These are phyloP conservation scores for Aleiodes alternator DNA, from an alignment of 2,888 invertebrate species.

Conservation along the genomic window DNA sequence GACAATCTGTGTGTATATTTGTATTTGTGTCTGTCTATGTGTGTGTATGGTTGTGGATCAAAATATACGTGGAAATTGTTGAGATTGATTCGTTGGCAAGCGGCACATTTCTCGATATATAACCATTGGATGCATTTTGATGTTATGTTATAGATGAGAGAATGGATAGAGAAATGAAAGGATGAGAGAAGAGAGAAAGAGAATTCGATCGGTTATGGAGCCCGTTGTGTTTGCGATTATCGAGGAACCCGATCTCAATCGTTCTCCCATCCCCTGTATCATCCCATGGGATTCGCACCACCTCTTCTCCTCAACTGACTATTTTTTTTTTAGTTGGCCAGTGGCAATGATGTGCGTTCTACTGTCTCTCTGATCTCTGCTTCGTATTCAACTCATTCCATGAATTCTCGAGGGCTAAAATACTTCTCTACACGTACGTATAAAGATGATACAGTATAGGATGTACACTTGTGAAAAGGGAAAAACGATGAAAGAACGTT, in stretches of 20 bases:
- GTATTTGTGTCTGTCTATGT: background rate
- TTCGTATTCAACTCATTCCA: constrained; percentile 24
- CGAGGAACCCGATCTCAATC: constrained; percentile 43
- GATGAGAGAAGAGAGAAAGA: constrained; percentile 27
- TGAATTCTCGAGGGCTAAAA: constrained; percentile 21
- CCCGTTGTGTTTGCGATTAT: constrained; percentile 41
- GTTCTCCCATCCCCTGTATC: constrained; percentile 34
- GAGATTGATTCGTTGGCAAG: constrained; percentile 42
- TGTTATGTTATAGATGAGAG: constrained; percentile 8
- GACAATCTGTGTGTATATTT: background rate
- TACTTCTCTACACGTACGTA: constrained; percentile 5
- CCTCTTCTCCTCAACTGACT: background rate
- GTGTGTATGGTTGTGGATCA: constrained; percentile 21
- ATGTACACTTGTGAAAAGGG: background rate
- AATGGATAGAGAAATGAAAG: too few species aligned
- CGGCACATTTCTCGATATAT: constrained; percentile 13
- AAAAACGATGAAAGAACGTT: constrained; percentile 9
- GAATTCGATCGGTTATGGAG: constrained; percentile 33
- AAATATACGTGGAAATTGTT: constrained; percentile 32
- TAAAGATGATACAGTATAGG: background rate
- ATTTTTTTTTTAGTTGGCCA: too few species aligned
- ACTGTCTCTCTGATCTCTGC: constrained; percentile 20
- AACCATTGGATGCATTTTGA: constrained; percentile 11
- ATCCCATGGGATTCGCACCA: constrained; percentile 15
- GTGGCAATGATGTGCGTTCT: constrained; percentile 14